phyloP scores from a whole-genome alignment of 2,113 vertebrate species.

The Meleagris gallopavo region DNA sequence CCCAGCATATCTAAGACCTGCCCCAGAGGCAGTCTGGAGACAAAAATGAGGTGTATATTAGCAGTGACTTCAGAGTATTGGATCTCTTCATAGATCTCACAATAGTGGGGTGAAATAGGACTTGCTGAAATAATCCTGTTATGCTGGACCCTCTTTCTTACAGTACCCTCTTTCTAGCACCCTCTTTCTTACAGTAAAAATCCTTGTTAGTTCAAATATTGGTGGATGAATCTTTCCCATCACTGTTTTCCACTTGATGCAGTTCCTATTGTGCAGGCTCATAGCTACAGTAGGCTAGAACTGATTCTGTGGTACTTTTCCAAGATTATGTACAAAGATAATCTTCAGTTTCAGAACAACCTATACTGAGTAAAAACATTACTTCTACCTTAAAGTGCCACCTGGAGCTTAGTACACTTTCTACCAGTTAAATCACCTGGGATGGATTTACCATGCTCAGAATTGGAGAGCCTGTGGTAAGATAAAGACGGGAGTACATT shows the following conservation, averaged over 20 bases:
- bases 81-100: not conserved
- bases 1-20: not conserved
- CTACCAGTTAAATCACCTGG: accelerated
- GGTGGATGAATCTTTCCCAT: not conserved
- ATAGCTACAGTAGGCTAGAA: not conserved
- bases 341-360: not conserved
- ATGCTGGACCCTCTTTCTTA: not conserved
- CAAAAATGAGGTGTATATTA: not conserved
- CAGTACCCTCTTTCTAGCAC: not conserved
- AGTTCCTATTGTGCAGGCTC: not conserved
- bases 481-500: not conserved
- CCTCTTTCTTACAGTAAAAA: not conserved
- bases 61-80: not conserved
- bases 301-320: not conserved
- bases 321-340: not conserved
- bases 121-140: not conserved
- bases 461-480: not conserved
- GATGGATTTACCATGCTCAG: not conserved
- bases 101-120: not conserved
- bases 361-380: not conserved
- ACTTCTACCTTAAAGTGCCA: not conserved
- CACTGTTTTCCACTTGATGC: not conserved
- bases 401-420: not conserved
- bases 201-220: not conserved
- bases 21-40: not conserved